Base-by-base conservation (phyloP, 2,113 vertebrate genomes). In the Otis tarda region DNA sequence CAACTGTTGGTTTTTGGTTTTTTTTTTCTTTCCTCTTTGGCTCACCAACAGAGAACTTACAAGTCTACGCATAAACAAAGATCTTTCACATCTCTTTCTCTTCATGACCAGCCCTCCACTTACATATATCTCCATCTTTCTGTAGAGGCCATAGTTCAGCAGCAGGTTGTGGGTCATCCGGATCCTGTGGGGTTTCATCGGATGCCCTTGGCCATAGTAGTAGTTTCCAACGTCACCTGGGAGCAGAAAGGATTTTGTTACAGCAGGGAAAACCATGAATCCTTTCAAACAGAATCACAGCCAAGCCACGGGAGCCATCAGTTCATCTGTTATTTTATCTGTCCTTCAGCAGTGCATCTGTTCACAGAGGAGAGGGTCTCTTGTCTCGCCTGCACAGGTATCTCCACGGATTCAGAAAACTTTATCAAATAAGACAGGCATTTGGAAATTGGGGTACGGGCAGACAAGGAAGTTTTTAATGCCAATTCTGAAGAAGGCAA, bases 111-210 rank as follows among this genome's bases (percentile, higher is more conserved):
- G 63, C 53, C 60, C 43, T 33, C 14, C 78, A 98, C 99, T 99
- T 82, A 99, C 99, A 89, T 99, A 99, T 74, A 99, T 99, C 97
- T 99, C 99, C 99, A 99, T 99, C 94, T 99, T 99, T 93, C 99
- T 98, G 97, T 99, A 99, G 13, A 99, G 98, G 59, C 99, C 99
- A 37, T 99, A 99, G 98, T 99, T 99, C 70, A 99, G 98, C 39
- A 99, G 98, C 4, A 99, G 98, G 97, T 99, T 99, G 97, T 99
- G 99, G 43, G 99, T 99, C 99, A 99, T 99, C 37, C 99, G 98
- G 89, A 99, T 99, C 98, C 99, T 98, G 96, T 99, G 99, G 27
- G 99, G 99, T 82, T 99, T 99, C 99, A 99, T 99, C 13, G 99
- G 99, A 65, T 99, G 99, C 5, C 99, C 99, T 95, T 99, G 99